phyloP scores from a whole-genome alignment of 2,113 vertebrate species.

The Lophotis ruficrista region DNA sequence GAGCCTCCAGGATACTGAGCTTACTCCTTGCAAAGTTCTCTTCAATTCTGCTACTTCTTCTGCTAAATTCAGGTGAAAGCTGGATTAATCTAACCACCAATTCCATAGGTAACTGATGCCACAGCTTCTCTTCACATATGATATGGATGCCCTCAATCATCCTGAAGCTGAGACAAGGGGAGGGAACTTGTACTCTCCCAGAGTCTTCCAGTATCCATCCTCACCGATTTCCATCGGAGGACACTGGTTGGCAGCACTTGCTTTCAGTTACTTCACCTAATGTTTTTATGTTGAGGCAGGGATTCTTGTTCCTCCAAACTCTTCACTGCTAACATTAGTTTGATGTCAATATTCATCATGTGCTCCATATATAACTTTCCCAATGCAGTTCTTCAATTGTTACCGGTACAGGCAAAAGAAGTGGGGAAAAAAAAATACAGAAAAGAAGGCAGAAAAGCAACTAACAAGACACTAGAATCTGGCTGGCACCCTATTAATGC shows the following conservation, averaged over 20 bases:
- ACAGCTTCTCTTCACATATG: background rate
- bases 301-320: background rate
- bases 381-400: background rate
- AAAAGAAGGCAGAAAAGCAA: background rate
- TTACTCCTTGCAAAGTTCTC: background rate
- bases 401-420: background rate
- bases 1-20: background rate
- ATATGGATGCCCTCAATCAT: background rate
- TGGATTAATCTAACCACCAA: background rate
- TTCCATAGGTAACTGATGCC: background rate
- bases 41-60: background rate
- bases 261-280: background rate
- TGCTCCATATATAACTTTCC: background rate
- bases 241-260: background rate
- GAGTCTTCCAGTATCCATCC: background rate
- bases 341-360: background rate
- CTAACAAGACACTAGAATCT: background rate
- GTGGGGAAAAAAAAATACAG: too few relatives aligned
- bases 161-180: background rate
- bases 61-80: background rate
- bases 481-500: conserved; percentile 6
- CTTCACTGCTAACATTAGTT: background rate
- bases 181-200: background rate
- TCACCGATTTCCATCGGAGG: background rate
- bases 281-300: background rate